phyloP scores from a whole-genome alignment of 2,888 invertebrate genomes.

The Glyphotaelius pellucidus region DNA sequence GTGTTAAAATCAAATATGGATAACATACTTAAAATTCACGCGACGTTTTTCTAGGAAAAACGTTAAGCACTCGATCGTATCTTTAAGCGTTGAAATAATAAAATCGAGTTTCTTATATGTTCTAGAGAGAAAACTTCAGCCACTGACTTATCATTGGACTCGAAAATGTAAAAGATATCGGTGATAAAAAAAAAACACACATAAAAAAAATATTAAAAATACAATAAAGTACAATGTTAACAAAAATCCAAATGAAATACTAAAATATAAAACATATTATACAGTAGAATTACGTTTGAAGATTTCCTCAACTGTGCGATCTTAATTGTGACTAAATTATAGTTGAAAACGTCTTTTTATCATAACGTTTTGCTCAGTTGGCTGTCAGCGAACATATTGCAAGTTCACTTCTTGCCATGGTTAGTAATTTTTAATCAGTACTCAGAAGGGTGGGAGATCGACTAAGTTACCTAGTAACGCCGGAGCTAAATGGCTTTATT shows the following conservation, averaged over 20 bases:
- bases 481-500: slow-evolving; percentile 15
- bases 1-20: slow-evolving; percentile 5
- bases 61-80: not conserved
- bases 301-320: not conserved
- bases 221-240: not conserved
- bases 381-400: slow-evolving; percentile 14
- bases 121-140: no score
- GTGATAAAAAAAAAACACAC: not conserved
- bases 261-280: not conserved
- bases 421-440: slow-evolving; percentile 30
- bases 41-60: not conserved
- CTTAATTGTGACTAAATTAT: slow-evolving; percentile 35
- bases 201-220: not conserved
- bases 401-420: slow-evolving; percentile 6
- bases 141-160: not conserved
- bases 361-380: slow-evolving; percentile 16
- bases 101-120: not conserved
- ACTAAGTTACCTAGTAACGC: not conserved
- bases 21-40: slow-evolving; percentile 14
- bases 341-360: not conserved
- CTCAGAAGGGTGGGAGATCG: slow-evolving; percentile 18
- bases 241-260: not conserved
- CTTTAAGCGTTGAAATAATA: not conserved
- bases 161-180: not conserved
- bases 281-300: not conserved